Evolutionary conservation across 2,113 vertebrate species (phyloP).

Genomic region (Hemibagrus wyckioides): DNA sequence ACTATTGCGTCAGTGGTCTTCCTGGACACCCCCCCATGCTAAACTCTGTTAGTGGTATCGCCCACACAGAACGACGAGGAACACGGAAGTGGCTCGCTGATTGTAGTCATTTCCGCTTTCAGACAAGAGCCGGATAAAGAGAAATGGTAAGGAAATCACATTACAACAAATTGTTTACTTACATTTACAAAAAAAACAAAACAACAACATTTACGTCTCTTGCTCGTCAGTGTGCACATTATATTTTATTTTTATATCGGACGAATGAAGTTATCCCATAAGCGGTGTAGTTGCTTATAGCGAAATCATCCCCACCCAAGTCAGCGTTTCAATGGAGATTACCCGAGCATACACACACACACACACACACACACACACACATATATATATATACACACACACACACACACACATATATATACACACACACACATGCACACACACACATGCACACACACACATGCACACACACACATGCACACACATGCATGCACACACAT

Average conservation of each 20-base stretch:
- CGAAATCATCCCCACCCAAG: constrained; percentile 20
- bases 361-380: neutral
- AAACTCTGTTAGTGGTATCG: constrained; percentile 24
- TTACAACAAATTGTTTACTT: neutral
- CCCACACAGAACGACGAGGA: constrained; percentile 23
- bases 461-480: too few species aligned
- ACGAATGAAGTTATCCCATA: neutral
- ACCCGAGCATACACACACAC: neutral
- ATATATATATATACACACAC: too few species aligned
- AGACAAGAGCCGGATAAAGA: constrained; percentile 55
- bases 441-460: too few species aligned
- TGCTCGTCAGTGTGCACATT: neutral
- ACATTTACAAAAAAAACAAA: neutral
- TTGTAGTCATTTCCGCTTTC: constrained; percentile 70
- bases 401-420: too few species aligned
- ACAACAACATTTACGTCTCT: neutral
- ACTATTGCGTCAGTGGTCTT: neutral
- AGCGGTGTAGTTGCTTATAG: neutral
- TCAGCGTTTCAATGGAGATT: neutral
- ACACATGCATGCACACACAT: too few species aligned
- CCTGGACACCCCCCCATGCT: neutral
- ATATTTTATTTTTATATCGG: neutral
- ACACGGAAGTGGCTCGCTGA: constrained; percentile 59
- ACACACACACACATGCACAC: too few species aligned
- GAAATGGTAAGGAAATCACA: constrained; percentile 70